Percentiles rank a stretch among this genome's conserved stretches.
phyloP scores from a whole-genome alignment of 2,797 vertebrate species.

The Anguilla obscura region DNA sequence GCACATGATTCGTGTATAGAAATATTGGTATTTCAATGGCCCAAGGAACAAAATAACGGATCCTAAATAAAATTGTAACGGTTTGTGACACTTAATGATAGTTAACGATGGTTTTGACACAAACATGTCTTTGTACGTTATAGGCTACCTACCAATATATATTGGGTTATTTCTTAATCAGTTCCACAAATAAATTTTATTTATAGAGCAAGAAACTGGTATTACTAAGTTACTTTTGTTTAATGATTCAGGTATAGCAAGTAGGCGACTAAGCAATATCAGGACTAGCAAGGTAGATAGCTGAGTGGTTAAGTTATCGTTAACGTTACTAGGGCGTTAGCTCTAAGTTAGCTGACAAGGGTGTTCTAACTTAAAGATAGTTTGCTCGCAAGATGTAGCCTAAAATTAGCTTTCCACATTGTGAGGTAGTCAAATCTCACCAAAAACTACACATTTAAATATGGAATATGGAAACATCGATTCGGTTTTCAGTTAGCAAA shows the following conservation, averaged over 20 bases:
- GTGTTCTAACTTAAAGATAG: not conserved
- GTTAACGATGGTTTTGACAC: not conserved
- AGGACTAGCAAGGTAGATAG: not conserved
- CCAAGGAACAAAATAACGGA: constrained; percentile 50
- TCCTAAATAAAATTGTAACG: constrained; percentile 40
- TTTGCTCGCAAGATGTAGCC: not conserved
- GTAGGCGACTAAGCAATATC: not conserved
- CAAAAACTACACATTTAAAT: not conserved
- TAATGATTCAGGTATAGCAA: not conserved
- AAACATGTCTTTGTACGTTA: not conserved
- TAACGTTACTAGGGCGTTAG: not conserved
- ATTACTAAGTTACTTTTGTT: not conserved
- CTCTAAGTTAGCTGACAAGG: not conserved
- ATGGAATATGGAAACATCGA: not conserved
- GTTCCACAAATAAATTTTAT: not conserved
- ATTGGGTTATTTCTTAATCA: not conserved
- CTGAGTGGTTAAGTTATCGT: not conserved
- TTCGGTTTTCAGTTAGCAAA: not conserved
- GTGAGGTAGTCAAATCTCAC: not conserved
- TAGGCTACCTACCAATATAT: not conserved
- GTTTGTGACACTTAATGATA: constrained; percentile 12
- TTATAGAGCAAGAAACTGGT: not conserved
- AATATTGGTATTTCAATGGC: constrained; percentile 62
- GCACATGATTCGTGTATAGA: constrained; percentile 61
- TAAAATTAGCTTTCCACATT: not conserved